Conservation (phyloP, 2,797 vertebrate species). For the Hydrophis major region DNA sequence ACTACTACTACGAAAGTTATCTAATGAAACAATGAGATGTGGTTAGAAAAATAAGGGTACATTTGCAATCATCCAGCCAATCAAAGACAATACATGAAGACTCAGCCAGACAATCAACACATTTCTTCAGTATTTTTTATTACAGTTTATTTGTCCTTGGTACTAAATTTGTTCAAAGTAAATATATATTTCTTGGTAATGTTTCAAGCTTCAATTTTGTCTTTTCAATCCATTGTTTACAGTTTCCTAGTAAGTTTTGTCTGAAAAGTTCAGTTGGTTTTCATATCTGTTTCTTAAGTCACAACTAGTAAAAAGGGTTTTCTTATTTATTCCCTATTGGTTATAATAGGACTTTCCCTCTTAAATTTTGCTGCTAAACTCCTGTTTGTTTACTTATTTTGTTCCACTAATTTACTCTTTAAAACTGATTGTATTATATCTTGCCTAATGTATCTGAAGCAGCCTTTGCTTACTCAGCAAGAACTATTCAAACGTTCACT, state of each 20-base stretch:
- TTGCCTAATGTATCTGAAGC: neutral
- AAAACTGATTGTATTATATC: neutral
- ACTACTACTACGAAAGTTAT: neutral
- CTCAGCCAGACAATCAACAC: neutral
- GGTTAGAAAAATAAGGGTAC: neutral
- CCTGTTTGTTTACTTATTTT: neutral
- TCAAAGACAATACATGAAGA: neutral
- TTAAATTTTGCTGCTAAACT: neutral
- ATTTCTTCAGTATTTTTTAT: neutral
- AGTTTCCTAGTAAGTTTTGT: neutral
- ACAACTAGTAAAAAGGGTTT: neutral
- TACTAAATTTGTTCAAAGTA: neutral
- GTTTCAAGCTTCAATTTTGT: neutral
- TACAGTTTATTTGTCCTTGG: neutral
- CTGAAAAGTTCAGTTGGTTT: neutral
- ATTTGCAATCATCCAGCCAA: neutral
- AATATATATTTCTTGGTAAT: neutral
- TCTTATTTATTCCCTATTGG: neutral
- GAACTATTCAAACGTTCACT: neutral
- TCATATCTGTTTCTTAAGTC: neutral
- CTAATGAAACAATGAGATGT: neutral
- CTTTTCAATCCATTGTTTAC: neutral
- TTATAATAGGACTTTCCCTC: neutral
- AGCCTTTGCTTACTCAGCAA: neutral
- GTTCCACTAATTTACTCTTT: neutral